Conservation (phyloP, 2,888 invertebrate genomes). For the Augochlorella aurata region DNA sequence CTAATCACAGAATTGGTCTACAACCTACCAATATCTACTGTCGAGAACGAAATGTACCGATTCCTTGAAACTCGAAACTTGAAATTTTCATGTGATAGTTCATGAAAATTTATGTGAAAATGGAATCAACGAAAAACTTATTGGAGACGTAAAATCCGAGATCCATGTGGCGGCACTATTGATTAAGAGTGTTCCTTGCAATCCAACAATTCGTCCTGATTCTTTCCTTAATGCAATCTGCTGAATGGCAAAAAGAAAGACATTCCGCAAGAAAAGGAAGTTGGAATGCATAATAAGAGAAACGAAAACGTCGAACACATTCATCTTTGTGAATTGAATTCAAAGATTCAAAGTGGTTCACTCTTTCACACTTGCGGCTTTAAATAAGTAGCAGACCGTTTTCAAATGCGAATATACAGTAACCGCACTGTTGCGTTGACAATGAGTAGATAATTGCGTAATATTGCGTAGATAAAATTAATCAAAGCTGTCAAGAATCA, state of each 20-base stretch:
- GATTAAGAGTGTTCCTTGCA: slow-evolving; percentile 19
- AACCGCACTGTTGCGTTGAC: too few relatives aligned
- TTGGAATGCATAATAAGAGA: not conserved
- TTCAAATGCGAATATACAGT: too few relatives aligned
- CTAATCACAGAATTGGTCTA: not conserved
- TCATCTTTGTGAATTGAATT: slow-evolving; percentile 20
- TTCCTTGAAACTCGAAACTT: not conserved
- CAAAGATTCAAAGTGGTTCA: not conserved
- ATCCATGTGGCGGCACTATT: slow-evolving; percentile 18
- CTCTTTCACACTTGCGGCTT: not conserved
- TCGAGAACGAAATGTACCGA: not conserved
- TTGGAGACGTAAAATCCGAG: slow-evolving; percentile 11
- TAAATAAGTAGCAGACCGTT: too few relatives aligned
- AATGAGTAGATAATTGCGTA: too few relatives aligned
- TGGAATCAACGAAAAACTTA: not conserved
- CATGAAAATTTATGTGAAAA: not conserved
- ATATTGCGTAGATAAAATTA: too few relatives aligned
- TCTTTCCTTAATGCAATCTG: slow-evolving; percentile 16
- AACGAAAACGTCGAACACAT: slow-evolving; percentile 33
- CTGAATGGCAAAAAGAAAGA: slow-evolving; percentile 25
- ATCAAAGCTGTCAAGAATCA: too few relatives aligned
- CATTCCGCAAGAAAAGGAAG: not conserved
- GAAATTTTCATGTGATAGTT: too few relatives aligned
- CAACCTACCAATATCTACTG: not conserved
- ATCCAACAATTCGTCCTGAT: slow-evolving; percentile 26